Conservation (phyloP, 2,797 vertebrate species). For the Luscinia megarhynchos region DNA sequence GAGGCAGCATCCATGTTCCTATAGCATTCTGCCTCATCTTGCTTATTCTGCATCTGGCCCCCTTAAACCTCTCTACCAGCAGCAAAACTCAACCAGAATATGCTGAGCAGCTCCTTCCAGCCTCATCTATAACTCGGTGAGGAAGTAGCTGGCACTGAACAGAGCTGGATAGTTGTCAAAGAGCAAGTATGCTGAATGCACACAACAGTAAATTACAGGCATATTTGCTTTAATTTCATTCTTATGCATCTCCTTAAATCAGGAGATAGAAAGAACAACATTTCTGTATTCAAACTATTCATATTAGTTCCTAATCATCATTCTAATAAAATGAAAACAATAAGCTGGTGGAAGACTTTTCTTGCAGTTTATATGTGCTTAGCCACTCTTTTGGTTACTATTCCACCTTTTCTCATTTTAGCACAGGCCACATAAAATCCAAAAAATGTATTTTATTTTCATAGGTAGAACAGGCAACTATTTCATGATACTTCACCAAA, state of each 20-base stretch:
- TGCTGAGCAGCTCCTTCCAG: slow-evolving; percentile 20
- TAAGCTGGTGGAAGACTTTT: background rate
- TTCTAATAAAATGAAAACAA: background rate
- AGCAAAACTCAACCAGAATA: background rate
- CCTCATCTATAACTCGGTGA: slow-evolving; percentile 16
- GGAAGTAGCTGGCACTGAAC: slow-evolving; percentile 18
- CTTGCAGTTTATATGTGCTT: background rate
- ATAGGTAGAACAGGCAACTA: background rate
- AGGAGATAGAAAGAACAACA: slow-evolving; percentile 2
- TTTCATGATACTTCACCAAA: background rate
- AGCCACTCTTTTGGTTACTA: background rate
- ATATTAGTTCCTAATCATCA: background rate
- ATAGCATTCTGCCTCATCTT: background rate
- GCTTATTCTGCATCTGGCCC: background rate
- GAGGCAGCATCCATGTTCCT: background rate
- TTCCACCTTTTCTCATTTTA: background rate
- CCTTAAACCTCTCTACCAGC: background rate
- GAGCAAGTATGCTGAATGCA: background rate
- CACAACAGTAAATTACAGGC: slow-evolving; percentile 1
- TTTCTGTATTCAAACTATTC: background rate
- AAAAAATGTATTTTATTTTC: background rate
- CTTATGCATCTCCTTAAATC: slow-evolving; percentile 19
- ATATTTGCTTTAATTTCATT: slow-evolving; percentile 34
- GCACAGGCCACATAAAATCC: background rate
- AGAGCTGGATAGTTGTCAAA: slow-evolving; percentile 15